phyloP scores from a whole-genome alignment of 1,140 invertebrate genomes.

The Lucilia sericata region DNA sequence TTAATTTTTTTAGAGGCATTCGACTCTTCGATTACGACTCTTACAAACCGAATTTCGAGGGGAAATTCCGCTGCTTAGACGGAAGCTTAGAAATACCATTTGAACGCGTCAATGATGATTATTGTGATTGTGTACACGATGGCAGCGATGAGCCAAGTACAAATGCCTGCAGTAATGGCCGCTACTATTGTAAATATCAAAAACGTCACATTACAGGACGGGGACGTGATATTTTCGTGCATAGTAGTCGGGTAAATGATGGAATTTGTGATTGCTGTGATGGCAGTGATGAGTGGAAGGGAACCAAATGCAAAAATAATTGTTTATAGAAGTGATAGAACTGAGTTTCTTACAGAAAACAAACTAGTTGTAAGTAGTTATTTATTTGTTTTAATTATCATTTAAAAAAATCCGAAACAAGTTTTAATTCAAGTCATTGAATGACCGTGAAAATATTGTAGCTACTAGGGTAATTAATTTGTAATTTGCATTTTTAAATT shows the following conservation, averaged over 20 bases:
- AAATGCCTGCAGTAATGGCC: constrained; percentile 84
- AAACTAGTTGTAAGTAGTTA: neutral
- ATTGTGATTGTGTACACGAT: constrained; percentile 88
- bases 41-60: constrained; percentile 63
- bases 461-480: no score
- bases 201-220: constrained; percentile 66
- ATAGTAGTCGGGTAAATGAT: constrained; percentile 86
- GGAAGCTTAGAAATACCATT: constrained; percentile 60
- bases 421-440: constrained; percentile 15
- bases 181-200: constrained; percentile 77
- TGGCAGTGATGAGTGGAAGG: constrained; percentile 78
- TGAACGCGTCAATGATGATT: constrained; percentile 90
- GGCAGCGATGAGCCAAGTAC: constrained; percentile 93
- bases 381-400: neutral
- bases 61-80: constrained; percentile 63
- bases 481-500: no score
- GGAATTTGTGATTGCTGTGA: constrained; percentile 94
- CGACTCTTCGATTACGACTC: constrained; percentile 65
- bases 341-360: no score
- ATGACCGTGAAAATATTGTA: neutral
- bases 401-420: neutral
- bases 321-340: constrained; percentile 54
- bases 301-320: constrained; percentile 54
- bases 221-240: constrained; percentile 64
- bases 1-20: constrained; percentile 55